These are phyloP conservation scores for Coregonus suidteri DNA, from an alignment of 2,797 vertebrate species.

Conservation along the genomic window DNA sequence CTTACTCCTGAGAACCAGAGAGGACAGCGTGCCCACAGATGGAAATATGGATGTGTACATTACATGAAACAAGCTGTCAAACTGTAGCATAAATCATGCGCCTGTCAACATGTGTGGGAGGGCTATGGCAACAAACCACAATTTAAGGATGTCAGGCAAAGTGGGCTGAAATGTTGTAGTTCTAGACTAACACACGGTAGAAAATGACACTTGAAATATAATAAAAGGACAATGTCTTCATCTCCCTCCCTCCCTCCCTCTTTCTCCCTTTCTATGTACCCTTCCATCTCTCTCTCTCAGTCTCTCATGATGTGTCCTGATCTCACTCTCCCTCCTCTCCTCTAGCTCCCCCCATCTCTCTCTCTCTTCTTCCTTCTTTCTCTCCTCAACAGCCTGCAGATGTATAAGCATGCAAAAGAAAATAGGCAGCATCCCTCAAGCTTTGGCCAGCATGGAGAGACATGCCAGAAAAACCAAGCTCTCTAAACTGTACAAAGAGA, in stretches of 20 bases:
- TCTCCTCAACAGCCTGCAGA: constrained; percentile 43
- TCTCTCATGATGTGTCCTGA: constrained; percentile 11
- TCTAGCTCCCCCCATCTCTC: background rate
- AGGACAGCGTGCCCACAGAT: constrained; percentile 40
- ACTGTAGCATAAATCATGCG: constrained; percentile 62
- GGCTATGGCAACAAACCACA: constrained; percentile 57
- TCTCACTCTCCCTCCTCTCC: constrained; percentile 18
- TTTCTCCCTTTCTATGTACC: constrained; percentile 27
- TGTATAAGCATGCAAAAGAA: constrained; percentile 34
- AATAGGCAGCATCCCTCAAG: constrained; percentile 58
- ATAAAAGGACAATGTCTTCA: background rate
- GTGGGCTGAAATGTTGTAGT: constrained; percentile 29
- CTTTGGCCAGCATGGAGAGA: constrained; percentile 64
- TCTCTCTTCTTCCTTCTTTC: constrained; percentile 20
- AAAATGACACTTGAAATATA: background rate
- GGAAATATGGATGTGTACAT: constrained; percentile 52
- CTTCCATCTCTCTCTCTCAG: constrained; percentile 22
- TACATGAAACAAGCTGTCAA: constrained; percentile 68
- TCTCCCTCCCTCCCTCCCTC: constrained; percentile 11
- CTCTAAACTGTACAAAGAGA: constrained; percentile 69
- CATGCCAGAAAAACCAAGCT: constrained; percentile 67
- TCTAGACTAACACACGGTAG: background rate
- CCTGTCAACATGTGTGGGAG: constrained; percentile 62
- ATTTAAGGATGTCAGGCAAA: constrained; percentile 55
- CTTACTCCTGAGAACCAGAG: constrained; percentile 55